Base-by-base conservation (phyloP, 2,113 vertebrate genomes). In the Phylloscopus trochilus region DNA sequence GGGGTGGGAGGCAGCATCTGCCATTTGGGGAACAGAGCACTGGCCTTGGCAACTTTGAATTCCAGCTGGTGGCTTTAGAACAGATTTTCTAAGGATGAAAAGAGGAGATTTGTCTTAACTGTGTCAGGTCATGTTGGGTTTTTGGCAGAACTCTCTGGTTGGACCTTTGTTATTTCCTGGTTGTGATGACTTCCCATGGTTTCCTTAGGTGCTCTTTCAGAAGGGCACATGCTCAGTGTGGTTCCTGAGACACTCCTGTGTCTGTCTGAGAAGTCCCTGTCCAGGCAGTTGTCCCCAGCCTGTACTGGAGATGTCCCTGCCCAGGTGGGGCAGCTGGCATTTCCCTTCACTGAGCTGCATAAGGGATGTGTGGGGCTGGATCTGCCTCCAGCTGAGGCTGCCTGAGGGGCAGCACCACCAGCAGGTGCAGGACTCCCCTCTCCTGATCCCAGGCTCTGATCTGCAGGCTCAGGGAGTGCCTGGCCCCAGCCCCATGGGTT, bases 261-360 rank as follows among this genome's bases (percentile, higher is more conserved):
- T 43, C 44, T 84, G 33, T 17, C 52, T 67, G 47, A 60, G 41
- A 31, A 39, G 31, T 23, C 58, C 41, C 63, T 80, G 13, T 14
- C 27, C 63, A 66, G 44, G n/a, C 41, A 43, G 15, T 3, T 44
- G 41, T 39, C 27, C 51, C 27, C n/a, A 44, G 46, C 6, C 49
- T 27, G 52, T 39, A 0, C 43, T 30, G 53, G 58, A 23, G 46
- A 23, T 60, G 15, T 39, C 55, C 58, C 52, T 70, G 56, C 30
- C 67, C 51, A 47, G 60, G 6, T 10, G 47, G 5, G 44, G 47
- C 49, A 44, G 76, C 33, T 44, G 62, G 5, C 26, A 15, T 46
- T 44, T 15, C 49, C 60, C 77, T 28, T 8, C 1, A 1, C 4
- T 15, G 49, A 9, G 0, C 24, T 55, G 47, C 21, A 1, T 0